phyloP scores from a whole-genome alignment of 35 echinoderm and acorn worm genomes.

The Heliocidaris tuberculata region DNA sequence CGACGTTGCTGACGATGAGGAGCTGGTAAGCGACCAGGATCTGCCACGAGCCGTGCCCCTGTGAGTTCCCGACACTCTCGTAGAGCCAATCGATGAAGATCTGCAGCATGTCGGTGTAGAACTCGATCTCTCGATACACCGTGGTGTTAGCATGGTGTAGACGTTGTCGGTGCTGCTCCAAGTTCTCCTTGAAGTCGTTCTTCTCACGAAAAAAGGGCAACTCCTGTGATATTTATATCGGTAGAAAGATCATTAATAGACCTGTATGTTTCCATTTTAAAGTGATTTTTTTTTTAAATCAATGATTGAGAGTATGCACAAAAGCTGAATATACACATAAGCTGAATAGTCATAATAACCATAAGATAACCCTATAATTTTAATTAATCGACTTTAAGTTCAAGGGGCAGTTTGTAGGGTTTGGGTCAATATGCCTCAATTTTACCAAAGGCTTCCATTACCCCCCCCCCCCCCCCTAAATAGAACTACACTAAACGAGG shows the following conservation, averaged over 20 bases:
- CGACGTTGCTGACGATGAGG: slow-evolving; percentile 81
- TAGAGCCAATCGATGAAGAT: slow-evolving; percentile 82
- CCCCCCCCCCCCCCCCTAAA: no score
- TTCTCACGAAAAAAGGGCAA: slow-evolving; percentile 74
- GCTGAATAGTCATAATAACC: no score
- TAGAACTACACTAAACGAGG: no score
- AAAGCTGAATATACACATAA: no score
- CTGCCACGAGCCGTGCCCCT: slow-evolving; percentile 74
- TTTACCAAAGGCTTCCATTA: no score
- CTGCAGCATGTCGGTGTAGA: slow-evolving; percentile 73
- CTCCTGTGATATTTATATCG: slow-evolving; percentile 13
- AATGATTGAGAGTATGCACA: no score
- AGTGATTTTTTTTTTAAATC: no score
- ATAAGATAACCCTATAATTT: no score
- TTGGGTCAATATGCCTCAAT: no score
- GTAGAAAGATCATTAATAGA: background rate
- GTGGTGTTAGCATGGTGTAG: slow-evolving; percentile 68
- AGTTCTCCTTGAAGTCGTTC: slow-evolving; percentile 59
- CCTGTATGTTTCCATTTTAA: background rate
- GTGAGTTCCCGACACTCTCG: slow-evolving; percentile 75
- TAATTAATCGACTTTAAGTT: no score
- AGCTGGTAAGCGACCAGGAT: slow-evolving; percentile 75
- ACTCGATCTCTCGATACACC: slow-evolving; percentile 70
- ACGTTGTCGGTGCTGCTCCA: slow-evolving; percentile 49
- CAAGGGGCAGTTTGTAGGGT: no score